These are phyloP conservation scores for Catostylus mosaicus DNA, from an alignment of 30 jellyfish, hydroid and myxozoan species.

Conservation along the genomic window DNA sequence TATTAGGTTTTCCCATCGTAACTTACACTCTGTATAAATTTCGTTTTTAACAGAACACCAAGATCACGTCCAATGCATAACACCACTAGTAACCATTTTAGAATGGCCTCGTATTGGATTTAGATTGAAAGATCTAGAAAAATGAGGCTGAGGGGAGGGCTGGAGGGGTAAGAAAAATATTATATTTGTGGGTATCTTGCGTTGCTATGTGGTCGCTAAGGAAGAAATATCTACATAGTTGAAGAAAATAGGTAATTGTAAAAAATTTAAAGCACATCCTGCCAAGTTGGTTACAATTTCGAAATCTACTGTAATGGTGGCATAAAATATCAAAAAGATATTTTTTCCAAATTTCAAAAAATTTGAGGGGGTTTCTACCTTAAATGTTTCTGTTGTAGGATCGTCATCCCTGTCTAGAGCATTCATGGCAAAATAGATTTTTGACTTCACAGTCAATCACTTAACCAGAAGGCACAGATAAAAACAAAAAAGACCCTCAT, in stretches of 20 bases:
- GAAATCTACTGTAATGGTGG: too few species aligned
- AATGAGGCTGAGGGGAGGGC: neutral
- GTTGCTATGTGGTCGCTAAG: too few species aligned
- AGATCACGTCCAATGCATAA: too few species aligned
- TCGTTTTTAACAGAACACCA: neutral
- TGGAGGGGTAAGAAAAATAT: neutral
- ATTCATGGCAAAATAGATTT: too few species aligned
- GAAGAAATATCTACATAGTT: too few species aligned
- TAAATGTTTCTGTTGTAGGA: too few species aligned
- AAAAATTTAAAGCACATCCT: neutral
- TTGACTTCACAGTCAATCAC: too few species aligned
- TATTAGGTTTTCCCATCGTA: slow-evolving; percentile 12
- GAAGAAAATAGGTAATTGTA: neutral
- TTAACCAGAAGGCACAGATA: too few species aligned
- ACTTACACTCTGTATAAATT: neutral
- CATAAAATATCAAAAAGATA: too few species aligned
- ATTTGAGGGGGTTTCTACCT: neutral
- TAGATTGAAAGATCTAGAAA: neutral
- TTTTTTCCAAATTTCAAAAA: neutral
- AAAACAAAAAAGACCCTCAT: too few species aligned
- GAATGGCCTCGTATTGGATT: neutral
- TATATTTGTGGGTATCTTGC: neutral
- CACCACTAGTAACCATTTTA: neutral
- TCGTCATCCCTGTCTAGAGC: too few species aligned
- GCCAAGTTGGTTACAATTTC: neutral